phyloP scores from a whole-genome alignment of 2,888 invertebrate species.

The Mythimna albipuncta region DNA sequence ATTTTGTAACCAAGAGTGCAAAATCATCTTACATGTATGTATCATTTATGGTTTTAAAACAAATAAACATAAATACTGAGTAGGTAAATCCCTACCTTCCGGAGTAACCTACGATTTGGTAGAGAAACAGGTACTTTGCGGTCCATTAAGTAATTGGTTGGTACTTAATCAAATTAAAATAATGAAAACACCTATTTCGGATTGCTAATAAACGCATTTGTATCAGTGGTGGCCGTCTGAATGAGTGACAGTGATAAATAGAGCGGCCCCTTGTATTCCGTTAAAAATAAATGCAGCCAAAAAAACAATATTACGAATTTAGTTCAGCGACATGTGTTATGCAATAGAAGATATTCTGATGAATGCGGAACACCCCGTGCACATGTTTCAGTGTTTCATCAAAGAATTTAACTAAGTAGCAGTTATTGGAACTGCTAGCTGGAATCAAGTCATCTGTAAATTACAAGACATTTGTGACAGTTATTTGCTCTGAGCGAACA shows the following conservation, averaged over 20 bases:
- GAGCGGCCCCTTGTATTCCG: conserved; percentile 41
- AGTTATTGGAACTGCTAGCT: not conserved
- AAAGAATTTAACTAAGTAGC: conserved; percentile 10
- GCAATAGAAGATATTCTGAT: conserved; percentile 53
- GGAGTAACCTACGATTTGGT: no score
- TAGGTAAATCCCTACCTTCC: no score
- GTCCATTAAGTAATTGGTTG: no score
- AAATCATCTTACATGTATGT: no score
- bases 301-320: conserved; percentile 50
- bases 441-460: conserved; percentile 7
- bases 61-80: no score
- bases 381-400: conserved; percentile 34
- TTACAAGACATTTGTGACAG: conserved; percentile 21
- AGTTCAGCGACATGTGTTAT: conserved; percentile 33
- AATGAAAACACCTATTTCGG: not conserved
- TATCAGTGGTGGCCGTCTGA: conserved; percentile 1
- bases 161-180: not conserved
- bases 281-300: conserved; percentile 61
- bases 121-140: no score
- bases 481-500: conserved; percentile 11
- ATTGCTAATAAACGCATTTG: not conserved
- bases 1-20: no score
- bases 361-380: conserved; percentile 27
- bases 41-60: no score
- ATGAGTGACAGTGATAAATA: conserved; percentile 44